Conservation (phyloP, 2,113 vertebrate species). For the Percina caprodes region DNA sequence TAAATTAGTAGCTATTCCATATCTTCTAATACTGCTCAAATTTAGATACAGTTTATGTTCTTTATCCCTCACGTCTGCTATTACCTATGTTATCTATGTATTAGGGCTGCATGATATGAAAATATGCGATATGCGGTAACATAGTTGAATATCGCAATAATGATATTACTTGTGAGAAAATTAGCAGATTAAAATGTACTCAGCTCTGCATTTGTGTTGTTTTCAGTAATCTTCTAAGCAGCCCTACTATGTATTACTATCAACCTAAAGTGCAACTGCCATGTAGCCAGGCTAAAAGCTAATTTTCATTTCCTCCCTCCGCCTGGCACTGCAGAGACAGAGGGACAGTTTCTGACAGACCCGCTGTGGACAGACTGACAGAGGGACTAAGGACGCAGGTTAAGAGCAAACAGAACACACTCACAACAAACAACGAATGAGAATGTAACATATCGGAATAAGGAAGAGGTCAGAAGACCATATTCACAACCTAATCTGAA, state of each 20-base stretch:
- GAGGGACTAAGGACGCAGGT: conserved; percentile 62
- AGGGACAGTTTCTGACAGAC: conserved; percentile 40
- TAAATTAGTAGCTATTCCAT: conserved; percentile 2
- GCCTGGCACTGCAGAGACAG: conserved; percentile 44
- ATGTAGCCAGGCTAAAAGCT: conserved; percentile 15
- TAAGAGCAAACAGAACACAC: conserved; percentile 45
- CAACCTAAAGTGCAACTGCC: background rate
- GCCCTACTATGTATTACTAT: too few relatives aligned
- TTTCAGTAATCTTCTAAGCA: too few relatives aligned
- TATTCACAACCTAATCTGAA: conserved; percentile 35
- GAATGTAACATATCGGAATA: conserved; percentile 31
- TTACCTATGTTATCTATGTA: background rate
- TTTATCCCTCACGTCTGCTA: background rate
- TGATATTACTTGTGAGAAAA: too few relatives aligned
- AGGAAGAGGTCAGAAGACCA: conserved; percentile 26
- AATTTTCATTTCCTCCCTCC: conserved; percentile 50
- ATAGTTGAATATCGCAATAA: too few relatives aligned
- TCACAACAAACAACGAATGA: conserved; percentile 37
- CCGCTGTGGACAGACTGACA: conserved; percentile 53
- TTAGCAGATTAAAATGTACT: too few relatives aligned
- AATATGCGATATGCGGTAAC: too few relatives aligned
- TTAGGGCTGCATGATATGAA: background rate
- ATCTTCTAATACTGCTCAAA: background rate
- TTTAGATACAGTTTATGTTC: background rate
- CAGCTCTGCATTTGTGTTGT: too few relatives aligned